phyloP scores from a whole-genome alignment of 2,113 vertebrate species.

The Rousettus leschenaultii region DNA sequence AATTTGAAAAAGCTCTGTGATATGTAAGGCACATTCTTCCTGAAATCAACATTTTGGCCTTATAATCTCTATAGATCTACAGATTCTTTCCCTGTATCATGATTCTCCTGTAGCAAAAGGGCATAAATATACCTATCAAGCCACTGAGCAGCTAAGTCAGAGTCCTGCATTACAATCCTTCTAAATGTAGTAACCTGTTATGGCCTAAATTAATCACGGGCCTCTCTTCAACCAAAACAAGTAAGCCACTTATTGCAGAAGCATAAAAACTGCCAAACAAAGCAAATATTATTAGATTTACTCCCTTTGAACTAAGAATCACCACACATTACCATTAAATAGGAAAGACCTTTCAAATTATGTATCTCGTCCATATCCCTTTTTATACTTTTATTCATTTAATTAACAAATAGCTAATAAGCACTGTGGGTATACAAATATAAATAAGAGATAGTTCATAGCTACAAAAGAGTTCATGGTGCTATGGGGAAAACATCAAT shows the following conservation, averaged over 20 bases:
- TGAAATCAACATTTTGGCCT: not conserved
- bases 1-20: not conserved
- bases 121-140: not conserved
- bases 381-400: slow-evolving; percentile 28
- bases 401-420: slow-evolving; percentile 37
- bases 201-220: slow-evolving; percentile 19
- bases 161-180: not conserved
- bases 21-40: not conserved
- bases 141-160: slow-evolving; percentile 4
- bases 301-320: slow-evolving; percentile 31
- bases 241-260: not conserved
- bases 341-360: slow-evolving; percentile 24
- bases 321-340: slow-evolving; percentile 2
- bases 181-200: slow-evolving; percentile 18
- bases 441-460: not conserved
- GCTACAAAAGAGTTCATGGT: slow-evolving; percentile 3
- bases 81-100: slow-evolving; percentile 25
- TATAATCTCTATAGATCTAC: slow-evolving; percentile 7
- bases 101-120: not conserved
- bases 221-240: slow-evolving; percentile 36
- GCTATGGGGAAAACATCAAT: not conserved
- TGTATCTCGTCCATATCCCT: not conserved
- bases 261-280: slow-evolving; percentile 6
- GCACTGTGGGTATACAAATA: not conserved
- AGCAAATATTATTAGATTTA: slow-evolving; percentile 43